Evolutionary conservation across 2,888 invertebrate species (phyloP), one percentile per base, ranked within the genome.

Genomic region (Synergus japonicus): DNA sequence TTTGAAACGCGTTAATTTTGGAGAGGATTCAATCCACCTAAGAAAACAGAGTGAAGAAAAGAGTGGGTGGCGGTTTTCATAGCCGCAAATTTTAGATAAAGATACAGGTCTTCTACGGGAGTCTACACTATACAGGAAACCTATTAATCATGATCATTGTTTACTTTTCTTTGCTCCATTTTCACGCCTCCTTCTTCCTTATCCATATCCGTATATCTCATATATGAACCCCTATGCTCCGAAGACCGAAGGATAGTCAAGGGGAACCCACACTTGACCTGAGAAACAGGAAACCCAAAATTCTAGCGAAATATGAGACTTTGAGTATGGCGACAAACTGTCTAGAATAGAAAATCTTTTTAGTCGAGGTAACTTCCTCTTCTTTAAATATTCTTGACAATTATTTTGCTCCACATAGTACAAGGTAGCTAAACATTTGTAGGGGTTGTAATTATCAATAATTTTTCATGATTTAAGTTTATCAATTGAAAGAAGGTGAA

Each of bases 141-240:
- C 82, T 83, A 87, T 88, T 84, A 86, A 80, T 87, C 87, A 88
- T 81, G 78, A 76, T 66, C 43, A 82, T 83, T 87, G 86, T 87
- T 87, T 86, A 81, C 82, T 81, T 87, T 88, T 80, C 79, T 83
- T 77, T 82, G 79, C 78, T 81, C 29, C 12, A 76, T 49, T 15
- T 69, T 69, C 49, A 69, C 69, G 69, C 46, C 69, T 67, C 44
- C 13, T 49, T 46, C 44, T 69, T 49, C 49, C 37, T 49, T 9
- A 54, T 13, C 7, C n/a, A 54, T n/a, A 54, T 54, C 54, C 73
- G 37, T 29, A 67, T 54, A 69, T 46, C 73, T 12, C 37, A 54
- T 29, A 29, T 37, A 54, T 73, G 49, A 73, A 73, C n/a, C n/a
- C 15, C 37, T 15, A 5, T 73, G 22, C 18, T 13, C 15, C 43